Evolutionary conservation across 2,888 invertebrate species (phyloP), one percentile per base, ranked within the genome.

Genomic region (Drosophila meridiana): DNA sequence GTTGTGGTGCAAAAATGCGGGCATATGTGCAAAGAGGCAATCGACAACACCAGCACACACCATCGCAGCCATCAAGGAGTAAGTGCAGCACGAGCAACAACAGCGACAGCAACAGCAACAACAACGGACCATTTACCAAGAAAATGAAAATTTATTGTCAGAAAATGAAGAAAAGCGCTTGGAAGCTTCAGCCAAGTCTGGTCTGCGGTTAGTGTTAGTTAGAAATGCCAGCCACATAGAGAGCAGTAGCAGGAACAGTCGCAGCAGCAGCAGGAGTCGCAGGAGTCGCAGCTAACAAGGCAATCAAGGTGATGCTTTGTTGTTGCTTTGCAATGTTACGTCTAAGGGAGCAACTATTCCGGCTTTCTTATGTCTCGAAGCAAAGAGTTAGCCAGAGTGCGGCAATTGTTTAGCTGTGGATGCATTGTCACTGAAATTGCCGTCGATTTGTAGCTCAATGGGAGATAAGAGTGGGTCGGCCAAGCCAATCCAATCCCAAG

Each of bases 111-210:
- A 58, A 42, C 57, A 70, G 64, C 67, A 73, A 67, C 67, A 58
- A 71, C 75, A 69, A 62, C 70, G 59, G 43, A 78, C 90, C 87
- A 89, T 89, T 89, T 89, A 76, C 87, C 82, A 90, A 91, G 89
- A 90, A 90, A 90, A 90, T 90, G 90, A 89, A 91, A 90, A 90
- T 90, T 90, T 90, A 90, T 90, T 89, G 90, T 86, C 90, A 88
- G 90, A 88, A 90, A 90, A 88, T 88, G 88, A 89, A 87, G 87
- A 77, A 86, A 88, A 82, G 87, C 75, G 67, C 59, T 65, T 59
- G 71, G 43, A 66, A 74, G 71, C 66, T 48, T 36, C 32, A 65
- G 83, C 59, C 61, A 48, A 30, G 55, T 47, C 72, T 64, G 61
- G 43, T 30, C 63, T 76, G 82, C 59, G 69, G 58, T 69, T 76